Base-by-base conservation (phyloP, 1,140 invertebrate species). In the Neodiprion lecontei region DNA sequence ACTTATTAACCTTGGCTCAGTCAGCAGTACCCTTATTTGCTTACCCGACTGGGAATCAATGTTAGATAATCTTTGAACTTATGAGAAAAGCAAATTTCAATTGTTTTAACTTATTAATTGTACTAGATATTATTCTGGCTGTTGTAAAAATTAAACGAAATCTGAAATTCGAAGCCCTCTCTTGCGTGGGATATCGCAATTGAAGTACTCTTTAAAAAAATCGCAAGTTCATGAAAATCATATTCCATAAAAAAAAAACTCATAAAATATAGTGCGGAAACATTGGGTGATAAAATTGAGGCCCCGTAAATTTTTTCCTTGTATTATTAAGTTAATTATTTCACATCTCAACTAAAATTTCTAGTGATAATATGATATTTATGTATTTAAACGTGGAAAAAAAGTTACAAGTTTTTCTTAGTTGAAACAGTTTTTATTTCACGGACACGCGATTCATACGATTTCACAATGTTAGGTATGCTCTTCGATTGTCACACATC, bases 1-100 rank as follows among this genome's bases (percentile, higher is more conserved):
- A 53, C 28, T 88, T 12, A 77, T 89, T 48, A 87, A 89, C 80
- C 77, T 89, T 17, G 88, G 88, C 23, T 71, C 79, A 69, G 77
- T 88, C 4, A 80, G 77, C 53, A 83, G 72, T 70, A 84, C 81
- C 28, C 75, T 89, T 21, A 80, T 86, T 77, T 86, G 85, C 77
- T 83, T 83, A 66, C 81, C 84, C n/a, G 83, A 88, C 74, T 82
- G 84, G 78, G 85, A 88, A 79, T 82, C 76, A 47, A 80, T 85
- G 79, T 74, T 85, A 28, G 69, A 76, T 67, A 75, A 78, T 71
- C 72, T 80, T 28, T 82, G 78, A 81, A 78, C 28, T 40, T 40
- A 40, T 40, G 28, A 40, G 28, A 40, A 40, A 40, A 40, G 28
- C 1, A 3, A n/a, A 28, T 5, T 5, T 69, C 2, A 21, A 69